Evolutionary conservation across 2,888 invertebrate genomes (phyloP).

Genomic region (Magallana nippona): DNA sequence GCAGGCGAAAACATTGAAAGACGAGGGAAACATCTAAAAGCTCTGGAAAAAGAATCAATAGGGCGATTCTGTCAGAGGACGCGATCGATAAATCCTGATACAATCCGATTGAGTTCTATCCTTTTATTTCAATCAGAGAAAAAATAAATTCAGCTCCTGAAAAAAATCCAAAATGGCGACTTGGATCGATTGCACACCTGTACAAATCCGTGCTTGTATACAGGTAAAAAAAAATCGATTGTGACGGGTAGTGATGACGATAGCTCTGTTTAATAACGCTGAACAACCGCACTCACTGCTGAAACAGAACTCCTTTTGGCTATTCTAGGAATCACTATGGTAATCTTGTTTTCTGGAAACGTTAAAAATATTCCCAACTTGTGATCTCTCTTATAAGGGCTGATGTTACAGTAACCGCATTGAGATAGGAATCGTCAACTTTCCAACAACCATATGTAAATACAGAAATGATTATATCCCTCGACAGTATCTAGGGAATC

Average conservation of each 20-base stretch:
- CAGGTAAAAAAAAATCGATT: conserved; percentile 24
- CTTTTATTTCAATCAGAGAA: conserved; percentile 9
- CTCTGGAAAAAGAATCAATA: conserved; percentile 4
- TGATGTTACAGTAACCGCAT: too few relatives aligned
- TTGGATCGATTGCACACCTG: conserved; percentile 18
- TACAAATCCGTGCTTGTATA: conserved; percentile 13
- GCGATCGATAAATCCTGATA: background rate
- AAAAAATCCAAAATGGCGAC: conserved; percentile 16
- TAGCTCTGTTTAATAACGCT: background rate
- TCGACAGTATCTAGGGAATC: too few relatives aligned
- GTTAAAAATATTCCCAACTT: too few relatives aligned
- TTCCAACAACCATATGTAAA: too few relatives aligned
- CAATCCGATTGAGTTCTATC: conserved; percentile 29
- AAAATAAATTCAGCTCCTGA: conserved; percentile 10
- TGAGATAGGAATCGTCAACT: too few relatives aligned
- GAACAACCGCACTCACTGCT: background rate
- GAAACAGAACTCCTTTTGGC: background rate
- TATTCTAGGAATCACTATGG: background rate
- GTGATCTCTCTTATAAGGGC: too few relatives aligned
- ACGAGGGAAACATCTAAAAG: conserved; percentile 18
- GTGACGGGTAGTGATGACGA: background rate
- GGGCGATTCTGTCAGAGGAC: conserved; percentile 1
- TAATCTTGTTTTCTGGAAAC: too few relatives aligned
- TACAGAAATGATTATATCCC: too few relatives aligned
- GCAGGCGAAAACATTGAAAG: background rate